Base-by-base conservation (phyloP, 2,113 vertebrate species). In the Poicephalus gulielmi region DNA sequence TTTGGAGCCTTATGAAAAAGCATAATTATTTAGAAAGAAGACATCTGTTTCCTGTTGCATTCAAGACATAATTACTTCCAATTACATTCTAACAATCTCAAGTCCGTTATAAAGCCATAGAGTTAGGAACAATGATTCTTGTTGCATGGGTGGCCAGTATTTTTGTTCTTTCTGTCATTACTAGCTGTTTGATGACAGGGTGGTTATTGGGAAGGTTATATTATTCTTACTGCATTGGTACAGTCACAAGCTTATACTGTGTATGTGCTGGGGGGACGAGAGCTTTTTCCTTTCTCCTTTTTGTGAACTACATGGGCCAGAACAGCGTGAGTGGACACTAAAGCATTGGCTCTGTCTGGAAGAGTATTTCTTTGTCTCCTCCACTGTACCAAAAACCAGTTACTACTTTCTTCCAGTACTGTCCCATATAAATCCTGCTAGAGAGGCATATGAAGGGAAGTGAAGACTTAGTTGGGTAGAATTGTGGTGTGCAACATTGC, bases 41-140 rank as follows among this genome's bases (percentile, higher is more conserved):
- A 91, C 84, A 95, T 93, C 88, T 95, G 76, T 90, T 97, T 94
- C 83, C 92, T 94, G 50, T 95, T 96, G 77, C 76, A 74, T 90
- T 94, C 83, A 94, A 20, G 77, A 60, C 68, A 60, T 86, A 92
- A 93, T 95, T 95, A 75, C 85, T 92, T 83, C 75, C 79, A 90
- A 80, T 94, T 90, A 77, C 62, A 30, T 75, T 78, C 83, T 90
- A 88, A 90, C 85, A 90, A 64, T 92, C 73, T 90, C 46, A 3
- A 88, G 63, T 53, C 60, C 8, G 0, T 88, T 88, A 70, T 68
- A 55, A 95, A 90, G 88, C 55, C 80, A 30, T 78, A 44, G 43
- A 68, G 55, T 84, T 67, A 41, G 66, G 60, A 96, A 93, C 73
- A 95, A 93, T 88, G 77, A 90, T 71, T 92, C 71, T 78, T 75